Evolutionary conservation across 2,888 invertebrate genomes (phyloP).

Genomic region (Anoplius nigerrimus): DNA sequence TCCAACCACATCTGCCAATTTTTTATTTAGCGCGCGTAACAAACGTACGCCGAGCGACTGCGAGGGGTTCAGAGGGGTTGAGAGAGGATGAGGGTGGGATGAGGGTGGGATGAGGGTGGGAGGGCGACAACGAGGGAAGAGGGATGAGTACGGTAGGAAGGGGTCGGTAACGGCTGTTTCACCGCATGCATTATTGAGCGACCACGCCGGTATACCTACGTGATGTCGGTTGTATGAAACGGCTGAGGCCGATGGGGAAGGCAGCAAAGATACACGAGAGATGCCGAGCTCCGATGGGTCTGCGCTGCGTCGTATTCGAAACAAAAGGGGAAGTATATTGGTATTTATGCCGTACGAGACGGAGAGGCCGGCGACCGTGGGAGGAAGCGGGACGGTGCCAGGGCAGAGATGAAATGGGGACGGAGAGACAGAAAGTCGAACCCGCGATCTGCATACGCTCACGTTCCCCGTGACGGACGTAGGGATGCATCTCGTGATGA

Average conservation of each 20-base stretch:
- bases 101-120: neutral
- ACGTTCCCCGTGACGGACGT: constrained; percentile 38
- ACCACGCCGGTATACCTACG: constrained; percentile 6
- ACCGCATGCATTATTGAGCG: constrained; percentile 27
- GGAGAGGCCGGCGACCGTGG: constrained; percentile 26
- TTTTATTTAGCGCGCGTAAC: too few species aligned
- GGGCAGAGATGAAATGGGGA: constrained; percentile 25
- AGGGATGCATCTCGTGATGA: constrained; percentile 23
- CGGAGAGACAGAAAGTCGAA: constrained; percentile 27
- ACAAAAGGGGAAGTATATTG: too few species aligned
- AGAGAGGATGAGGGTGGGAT: constrained; percentile 27
- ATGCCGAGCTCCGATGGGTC: too few species aligned
- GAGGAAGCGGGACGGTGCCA: constrained; percentile 40
- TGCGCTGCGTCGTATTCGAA: too few species aligned
- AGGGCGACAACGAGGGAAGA: constrained; percentile 14
- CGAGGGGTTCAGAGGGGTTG: constrained; percentile 30
- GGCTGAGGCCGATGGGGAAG: neutral
- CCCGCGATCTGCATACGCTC: neutral
- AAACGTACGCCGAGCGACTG: too few species aligned
- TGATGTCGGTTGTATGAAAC: constrained; percentile 3
- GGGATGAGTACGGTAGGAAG: constrained; percentile 36
- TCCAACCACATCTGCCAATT: too few species aligned
- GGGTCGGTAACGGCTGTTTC: constrained; percentile 32
- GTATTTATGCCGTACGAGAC: constrained; percentile 35
- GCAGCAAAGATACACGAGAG: neutral